Evolutionary conservation across 2,797 vertebrate species (phyloP).

Genomic region (Sebastes taczanowskii): DNA sequence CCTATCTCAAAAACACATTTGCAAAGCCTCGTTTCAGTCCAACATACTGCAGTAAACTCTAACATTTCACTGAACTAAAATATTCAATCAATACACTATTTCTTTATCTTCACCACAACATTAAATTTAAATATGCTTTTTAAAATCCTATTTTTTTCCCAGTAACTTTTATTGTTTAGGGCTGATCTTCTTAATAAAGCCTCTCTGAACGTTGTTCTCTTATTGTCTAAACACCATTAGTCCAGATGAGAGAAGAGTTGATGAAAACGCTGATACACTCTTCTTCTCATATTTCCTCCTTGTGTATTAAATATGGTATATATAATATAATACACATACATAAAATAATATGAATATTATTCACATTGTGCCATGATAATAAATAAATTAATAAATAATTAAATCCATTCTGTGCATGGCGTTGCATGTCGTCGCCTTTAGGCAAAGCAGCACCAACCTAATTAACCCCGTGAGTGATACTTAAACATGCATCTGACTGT

Average conservation of each 20-base stretch:
- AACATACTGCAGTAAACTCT: background rate
- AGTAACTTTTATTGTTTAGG: background rate
- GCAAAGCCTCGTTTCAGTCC: background rate
- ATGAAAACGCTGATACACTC: background rate
- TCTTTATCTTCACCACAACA: background rate
- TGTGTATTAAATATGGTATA: background rate
- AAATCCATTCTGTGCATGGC: background rate
- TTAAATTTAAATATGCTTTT: background rate
- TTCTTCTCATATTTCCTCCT: background rate
- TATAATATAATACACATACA: background rate
- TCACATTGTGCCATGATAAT: background rate
- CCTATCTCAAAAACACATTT: conserved; percentile 8
- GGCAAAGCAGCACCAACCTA: background rate
- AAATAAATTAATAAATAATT: background rate
- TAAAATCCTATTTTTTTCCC: background rate
- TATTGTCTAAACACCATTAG: background rate
- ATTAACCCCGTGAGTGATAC: background rate
- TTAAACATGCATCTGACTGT: background rate
- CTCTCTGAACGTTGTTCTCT: background rate
- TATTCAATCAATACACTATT: background rate
- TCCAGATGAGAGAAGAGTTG: background rate
- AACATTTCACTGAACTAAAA: background rate
- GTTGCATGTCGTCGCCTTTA: background rate
- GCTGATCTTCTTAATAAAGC: background rate
- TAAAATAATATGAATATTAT: background rate